These are phyloP conservation scores for Myopa testacea DNA, from an alignment of 2,888 invertebrate species.

Conservation along the genomic window DNA sequence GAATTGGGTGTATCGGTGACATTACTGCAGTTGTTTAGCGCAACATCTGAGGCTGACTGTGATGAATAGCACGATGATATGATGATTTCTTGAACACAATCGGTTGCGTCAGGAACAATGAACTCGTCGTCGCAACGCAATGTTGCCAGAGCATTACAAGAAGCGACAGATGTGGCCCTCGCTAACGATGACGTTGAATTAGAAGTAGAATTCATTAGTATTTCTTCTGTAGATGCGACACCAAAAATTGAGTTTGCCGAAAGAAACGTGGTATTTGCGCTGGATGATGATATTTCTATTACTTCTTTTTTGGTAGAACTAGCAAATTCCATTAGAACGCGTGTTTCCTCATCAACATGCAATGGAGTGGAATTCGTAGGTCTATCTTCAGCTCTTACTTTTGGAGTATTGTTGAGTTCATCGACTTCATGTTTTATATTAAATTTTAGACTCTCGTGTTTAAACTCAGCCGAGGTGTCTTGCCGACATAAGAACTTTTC, in stretches of 20 bases:
- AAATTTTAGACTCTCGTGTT: conserved; percentile 3
- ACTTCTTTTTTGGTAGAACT: conserved; percentile 55
- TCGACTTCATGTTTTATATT: conserved; percentile 32
- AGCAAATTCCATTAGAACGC: conserved; percentile 61
- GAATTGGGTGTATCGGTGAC: conserved; percentile 13
- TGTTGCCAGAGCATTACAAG: conserved; percentile 41
- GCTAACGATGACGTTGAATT: conserved; percentile 33
- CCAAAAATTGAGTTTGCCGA: conserved; percentile 60
- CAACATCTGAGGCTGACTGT: conserved; percentile 51
- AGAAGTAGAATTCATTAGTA: conserved; percentile 19
- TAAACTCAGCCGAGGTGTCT: not conserved
- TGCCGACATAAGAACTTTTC: conserved; percentile 44
- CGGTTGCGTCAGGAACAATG: conserved; percentile 50
- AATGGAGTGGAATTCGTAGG: not conserved
- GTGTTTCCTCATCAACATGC: conserved; percentile 58
- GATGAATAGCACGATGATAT: conserved; percentile 60
- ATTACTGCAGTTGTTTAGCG: conserved; percentile 38
- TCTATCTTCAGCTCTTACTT: not conserved
- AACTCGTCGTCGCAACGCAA: conserved; percentile 52
- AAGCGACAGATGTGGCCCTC: conserved; percentile 40
- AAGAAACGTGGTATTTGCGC: conserved; percentile 52
- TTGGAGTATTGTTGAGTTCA: conserved; percentile 21
- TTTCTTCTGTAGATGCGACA: conserved; percentile 9
- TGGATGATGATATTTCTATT: not conserved
- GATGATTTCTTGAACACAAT: conserved; percentile 58